phyloP scores from a whole-genome alignment of 2,888 invertebrate genomes.

The Drosophila eohydei region DNA sequence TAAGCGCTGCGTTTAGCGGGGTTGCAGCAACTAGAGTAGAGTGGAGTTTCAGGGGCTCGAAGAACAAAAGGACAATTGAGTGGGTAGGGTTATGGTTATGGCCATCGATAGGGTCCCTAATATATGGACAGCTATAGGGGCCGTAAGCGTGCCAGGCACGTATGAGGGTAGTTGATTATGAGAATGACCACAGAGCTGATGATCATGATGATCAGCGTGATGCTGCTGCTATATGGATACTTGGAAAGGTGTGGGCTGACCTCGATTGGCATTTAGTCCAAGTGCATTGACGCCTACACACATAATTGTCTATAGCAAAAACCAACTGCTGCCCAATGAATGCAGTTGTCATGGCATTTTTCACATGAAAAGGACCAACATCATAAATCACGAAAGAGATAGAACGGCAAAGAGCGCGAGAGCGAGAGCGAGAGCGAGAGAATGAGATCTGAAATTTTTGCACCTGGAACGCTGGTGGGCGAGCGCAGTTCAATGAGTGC shows the following conservation, averaged over 20 bases:
- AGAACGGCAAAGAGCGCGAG: slow-evolving; percentile 3
- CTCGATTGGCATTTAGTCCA: slow-evolving; percentile 63
- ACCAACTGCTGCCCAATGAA: slow-evolving; percentile 15
- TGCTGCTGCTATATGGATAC: slow-evolving; percentile 35
- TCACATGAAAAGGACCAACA: slow-evolving; percentile 55
- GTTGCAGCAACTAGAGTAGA: slow-evolving; percentile 18
- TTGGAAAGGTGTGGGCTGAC: slow-evolving; percentile 53
- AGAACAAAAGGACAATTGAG: slow-evolving; percentile 36
- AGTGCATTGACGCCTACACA: slow-evolving; percentile 72
- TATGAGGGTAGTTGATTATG: slow-evolving; percentile 46
- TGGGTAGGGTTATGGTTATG: slow-evolving; percentile 47
- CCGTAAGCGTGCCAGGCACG: slow-evolving; percentile 71
- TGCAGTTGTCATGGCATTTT: slow-evolving; percentile 59
- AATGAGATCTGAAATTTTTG: slow-evolving; percentile 34
- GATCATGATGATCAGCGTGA: slow-evolving; percentile 25
- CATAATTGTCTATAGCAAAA: slow-evolving; percentile 36
- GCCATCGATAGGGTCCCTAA: slow-evolving; percentile 16
- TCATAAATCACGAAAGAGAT: slow-evolving; percentile 66
- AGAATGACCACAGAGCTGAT: slow-evolving; percentile 57
- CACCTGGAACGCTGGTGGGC: slow-evolving; percentile 75
- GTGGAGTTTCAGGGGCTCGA: background rate
- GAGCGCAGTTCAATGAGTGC: slow-evolving; percentile 39
- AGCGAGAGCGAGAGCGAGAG: slow-evolving; percentile 1
- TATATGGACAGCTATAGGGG: slow-evolving; percentile 32
- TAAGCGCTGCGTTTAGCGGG: slow-evolving; percentile 72